Evolutionary conservation across 2,113 vertebrate species (phyloP).

Genomic region (Coracopsis vasa): DNA sequence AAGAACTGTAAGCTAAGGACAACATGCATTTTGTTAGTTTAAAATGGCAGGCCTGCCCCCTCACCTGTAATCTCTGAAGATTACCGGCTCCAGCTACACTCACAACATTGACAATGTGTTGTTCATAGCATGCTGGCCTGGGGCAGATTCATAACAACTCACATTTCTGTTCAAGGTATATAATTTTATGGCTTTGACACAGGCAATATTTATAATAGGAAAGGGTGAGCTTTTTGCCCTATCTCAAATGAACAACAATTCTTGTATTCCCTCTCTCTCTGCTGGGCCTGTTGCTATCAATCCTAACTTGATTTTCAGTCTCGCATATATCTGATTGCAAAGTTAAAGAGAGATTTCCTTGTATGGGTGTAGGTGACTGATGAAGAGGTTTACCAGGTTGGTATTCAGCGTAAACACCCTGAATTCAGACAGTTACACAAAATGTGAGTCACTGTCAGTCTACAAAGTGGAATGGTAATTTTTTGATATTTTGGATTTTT

Average conservation of each 20-base stretch:
- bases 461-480: neutral
- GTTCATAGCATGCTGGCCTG: neutral
- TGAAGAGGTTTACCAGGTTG: neutral
- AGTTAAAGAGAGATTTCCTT: constrained; percentile 8
- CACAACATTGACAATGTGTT: neutral
- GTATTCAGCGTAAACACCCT: neutral
- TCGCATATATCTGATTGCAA: neutral
- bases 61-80: constrained; percentile 24
- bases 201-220: neutral
- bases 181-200: constrained; percentile 1
- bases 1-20: constrained; percentile 31
- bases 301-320: neutral
- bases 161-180: neutral
- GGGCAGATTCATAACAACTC: neutral
- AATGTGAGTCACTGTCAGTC: neutral
- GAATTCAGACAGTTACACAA: neutral
- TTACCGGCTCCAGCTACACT: constrained; percentile 16
- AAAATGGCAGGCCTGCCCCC: neutral
- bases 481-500: neutral
- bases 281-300: neutral
- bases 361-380: neutral
- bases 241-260: neutral
- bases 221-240: neutral
- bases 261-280: neutral
- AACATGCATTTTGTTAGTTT: neutral